A percentile compares a stretch with the other conserved stretches of the same genome.
phyloP scores from a whole-genome alignment of 2,888 invertebrate species.

The Pristionchus mayeri region DNA sequence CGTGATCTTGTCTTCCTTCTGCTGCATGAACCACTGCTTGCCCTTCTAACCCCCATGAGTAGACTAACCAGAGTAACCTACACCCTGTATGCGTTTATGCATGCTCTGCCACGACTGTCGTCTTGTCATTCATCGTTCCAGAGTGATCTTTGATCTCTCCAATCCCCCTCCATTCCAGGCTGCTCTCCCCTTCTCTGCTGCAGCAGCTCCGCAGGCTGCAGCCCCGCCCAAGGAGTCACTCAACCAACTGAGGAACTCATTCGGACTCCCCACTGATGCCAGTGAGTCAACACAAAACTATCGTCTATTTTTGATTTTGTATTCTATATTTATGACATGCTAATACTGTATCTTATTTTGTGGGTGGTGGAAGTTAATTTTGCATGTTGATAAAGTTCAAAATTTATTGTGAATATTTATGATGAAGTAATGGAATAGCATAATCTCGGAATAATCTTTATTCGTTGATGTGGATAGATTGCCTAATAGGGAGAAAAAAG shows the following conservation, averaged over 20 bases:
- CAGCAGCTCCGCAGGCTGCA: constrained; percentile 51
- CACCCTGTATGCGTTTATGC: constrained; percentile 1
- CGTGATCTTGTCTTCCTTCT: background rate
- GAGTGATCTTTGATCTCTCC: background rate
- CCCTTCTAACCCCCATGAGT: background rate
- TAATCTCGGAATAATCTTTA: no score
- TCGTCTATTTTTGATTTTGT: background rate
- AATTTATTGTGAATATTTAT: no score
- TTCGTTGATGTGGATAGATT: no score
- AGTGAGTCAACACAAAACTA: background rate
- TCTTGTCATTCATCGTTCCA: background rate
- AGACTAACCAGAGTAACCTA: background rate
- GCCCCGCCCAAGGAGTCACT: constrained; percentile 63
- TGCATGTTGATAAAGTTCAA: no score
- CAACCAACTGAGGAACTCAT: constrained; percentile 71
- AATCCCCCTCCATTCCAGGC: constrained; percentile 56
- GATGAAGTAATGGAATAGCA: no score
- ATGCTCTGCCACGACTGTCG: background rate
- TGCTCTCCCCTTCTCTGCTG: constrained; percentile 61
- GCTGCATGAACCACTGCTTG: background rate
- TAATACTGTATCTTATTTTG: background rate
- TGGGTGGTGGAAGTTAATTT: background rate
- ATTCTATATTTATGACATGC: background rate
- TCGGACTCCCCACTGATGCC: constrained; percentile 51
- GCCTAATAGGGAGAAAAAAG: no score